Evolutionary conservation across 2,113 vertebrate genomes (phyloP), one percentile per base, ranked within the genome.

Genomic region (Otis tarda): DNA sequence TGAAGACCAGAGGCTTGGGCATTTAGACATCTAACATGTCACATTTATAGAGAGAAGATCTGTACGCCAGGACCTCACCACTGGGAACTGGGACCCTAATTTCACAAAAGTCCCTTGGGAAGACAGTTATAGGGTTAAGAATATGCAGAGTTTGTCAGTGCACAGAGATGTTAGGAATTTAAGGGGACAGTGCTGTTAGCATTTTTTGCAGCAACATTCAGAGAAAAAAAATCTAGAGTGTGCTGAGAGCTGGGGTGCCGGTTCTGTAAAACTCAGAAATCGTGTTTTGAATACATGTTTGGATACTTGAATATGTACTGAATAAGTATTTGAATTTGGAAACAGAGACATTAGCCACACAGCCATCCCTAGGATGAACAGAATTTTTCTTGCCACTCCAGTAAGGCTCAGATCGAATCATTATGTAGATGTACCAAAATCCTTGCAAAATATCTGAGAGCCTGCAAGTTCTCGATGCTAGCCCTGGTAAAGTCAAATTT

Each of bases 131-230:
- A 39, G 33, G 20, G 33, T 64, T 88, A 77, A 53, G 60, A 90
- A 67, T 37, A 61, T 5, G 39, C 9, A 31, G 43, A 71, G 30
- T 30, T 76, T 0, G 0, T 56, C 50, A 77, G 35, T 30, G 55
- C 53, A 73, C 43, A 82, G 7, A 47, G 20, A 39, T 49, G 7
- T 33, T 47, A 76, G 14, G 23, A 86, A 73, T 83, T 55, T 65
- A 75, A 82, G 31, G 49, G 23, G 21, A 75, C 5, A 61, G 41
- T 47, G 14, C 27, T 49, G 17, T 59, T 75, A 63, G 17, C 20
- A 67, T 56, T 57, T 83, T 79, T 65, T 76, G 33, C 28, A 85
- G 49, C 21, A 61, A 52, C 47, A 59, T 85, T 87, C 35, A 68
- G 22, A 61, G 30, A 71, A 27, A 43, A 43, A 85, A 71, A 85